Conservation (phyloP, 1,140 invertebrate species). For the Caenorhabditis remanei region DNA sequence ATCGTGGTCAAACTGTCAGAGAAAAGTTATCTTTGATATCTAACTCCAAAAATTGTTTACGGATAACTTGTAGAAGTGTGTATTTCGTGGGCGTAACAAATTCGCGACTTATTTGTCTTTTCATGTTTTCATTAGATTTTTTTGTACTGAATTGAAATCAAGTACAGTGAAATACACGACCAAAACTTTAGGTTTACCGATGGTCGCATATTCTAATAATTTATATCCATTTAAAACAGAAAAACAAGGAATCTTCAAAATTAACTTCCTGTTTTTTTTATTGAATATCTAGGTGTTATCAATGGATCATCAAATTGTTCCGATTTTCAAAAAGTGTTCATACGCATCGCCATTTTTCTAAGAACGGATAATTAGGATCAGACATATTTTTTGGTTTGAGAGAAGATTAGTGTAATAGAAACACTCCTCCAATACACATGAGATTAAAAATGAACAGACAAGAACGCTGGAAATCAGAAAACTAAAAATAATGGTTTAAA, state of each 20-base stretch:
- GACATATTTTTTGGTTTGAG: background rate
- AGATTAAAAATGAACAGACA: background rate
- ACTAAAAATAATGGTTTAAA: no score
- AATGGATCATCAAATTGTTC: background rate
- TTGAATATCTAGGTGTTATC: background rate
- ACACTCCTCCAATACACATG: conserved; percentile 9
- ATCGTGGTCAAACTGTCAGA: background rate
- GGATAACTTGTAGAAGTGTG: background rate
- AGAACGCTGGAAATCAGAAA: background rate
- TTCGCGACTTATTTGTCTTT: background rate
- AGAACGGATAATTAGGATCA: conserved; percentile 22
- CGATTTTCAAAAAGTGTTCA: background rate
- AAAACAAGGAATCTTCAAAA: no score
- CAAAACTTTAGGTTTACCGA: background rate
- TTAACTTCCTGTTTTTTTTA: no score
- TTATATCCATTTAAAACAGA: no score
- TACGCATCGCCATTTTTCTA: background rate
- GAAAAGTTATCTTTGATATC: background rate
- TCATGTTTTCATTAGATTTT: conserved; percentile 17
- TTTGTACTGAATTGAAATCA: background rate
- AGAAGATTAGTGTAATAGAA: background rate
- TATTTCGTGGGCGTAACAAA: background rate
- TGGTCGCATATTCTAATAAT: no score
- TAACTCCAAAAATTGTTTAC: background rate
- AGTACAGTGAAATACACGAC: background rate